Conservation (phyloP, 2,113 vertebrate genomes). For the Pyxicephalus adspersus region DNA sequence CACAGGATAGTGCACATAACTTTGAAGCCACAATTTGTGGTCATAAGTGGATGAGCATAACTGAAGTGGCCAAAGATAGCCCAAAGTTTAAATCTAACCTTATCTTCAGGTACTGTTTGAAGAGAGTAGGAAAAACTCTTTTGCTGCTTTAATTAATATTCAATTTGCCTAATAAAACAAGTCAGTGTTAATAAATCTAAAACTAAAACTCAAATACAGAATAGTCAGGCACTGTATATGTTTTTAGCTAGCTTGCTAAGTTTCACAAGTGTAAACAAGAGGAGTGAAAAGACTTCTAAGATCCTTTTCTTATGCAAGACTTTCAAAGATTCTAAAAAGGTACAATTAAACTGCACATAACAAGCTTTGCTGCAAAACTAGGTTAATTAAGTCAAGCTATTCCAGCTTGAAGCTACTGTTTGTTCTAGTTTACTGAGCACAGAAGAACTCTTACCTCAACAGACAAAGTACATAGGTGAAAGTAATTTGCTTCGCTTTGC, state of each 20-base stretch:
- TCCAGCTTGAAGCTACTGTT: conserved; percentile 26
- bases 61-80: no score
- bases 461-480: conserved; percentile 17
- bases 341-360: conserved; percentile 17
- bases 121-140: no score
- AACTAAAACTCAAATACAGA: background rate
- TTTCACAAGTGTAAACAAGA: background rate
- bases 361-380: conserved; percentile 26
- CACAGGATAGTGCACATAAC: no score
- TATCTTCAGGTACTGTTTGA: no score
- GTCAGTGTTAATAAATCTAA: background rate
- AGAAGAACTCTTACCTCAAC: conserved; percentile 13
- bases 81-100: no score
- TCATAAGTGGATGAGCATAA: no score
- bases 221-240: background rate
- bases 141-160: no score
- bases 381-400: conserved; percentile 40
- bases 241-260: background rate
- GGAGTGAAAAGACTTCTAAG: background rate
- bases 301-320: background rate
- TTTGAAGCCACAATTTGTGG: no score
- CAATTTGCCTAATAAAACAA: background rate
- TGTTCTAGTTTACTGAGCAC: conserved; percentile 28
- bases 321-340: conserved; percentile 1
- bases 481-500: background rate